Conservation (phyloP, 2,888 invertebrate genomes). For the Ecdyonurus torrentis region DNA sequence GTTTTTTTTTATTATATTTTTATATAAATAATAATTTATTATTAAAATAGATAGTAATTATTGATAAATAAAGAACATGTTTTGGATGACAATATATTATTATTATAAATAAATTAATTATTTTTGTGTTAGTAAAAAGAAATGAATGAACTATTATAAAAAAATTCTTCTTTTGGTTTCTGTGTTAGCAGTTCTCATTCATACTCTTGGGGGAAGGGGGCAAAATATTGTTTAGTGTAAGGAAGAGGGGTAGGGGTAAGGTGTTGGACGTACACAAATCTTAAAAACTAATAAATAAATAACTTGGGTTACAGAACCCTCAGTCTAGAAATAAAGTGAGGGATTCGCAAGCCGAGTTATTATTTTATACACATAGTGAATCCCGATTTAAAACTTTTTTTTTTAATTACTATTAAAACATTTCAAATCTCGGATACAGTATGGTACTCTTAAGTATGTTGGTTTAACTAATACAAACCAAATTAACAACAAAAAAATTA, state of each 20-base stretch:
- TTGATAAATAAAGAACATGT: not conserved
- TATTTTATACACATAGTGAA: not conserved
- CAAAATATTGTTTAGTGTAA: not conserved
- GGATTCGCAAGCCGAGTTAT: slow-evolving; percentile 1
- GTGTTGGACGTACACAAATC: not conserved
- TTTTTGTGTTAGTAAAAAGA: not conserved
- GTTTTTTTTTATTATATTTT: not conserved
- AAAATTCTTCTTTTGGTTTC: not conserved
- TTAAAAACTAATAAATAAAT: not conserved
- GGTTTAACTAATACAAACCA: no score
- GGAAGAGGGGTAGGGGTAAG: not conserved
- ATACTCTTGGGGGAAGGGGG: not conserved
- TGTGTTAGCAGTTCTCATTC: not conserved
- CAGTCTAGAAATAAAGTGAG: not conserved
- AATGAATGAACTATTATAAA: not conserved
- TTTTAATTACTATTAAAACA: no score
- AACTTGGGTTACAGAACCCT: not conserved
- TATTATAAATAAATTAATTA: not conserved
- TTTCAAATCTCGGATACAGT: no score
- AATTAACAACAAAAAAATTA: no score
- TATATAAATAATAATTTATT: not conserved
- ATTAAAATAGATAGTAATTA: slow-evolving; percentile 3
- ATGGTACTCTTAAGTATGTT: no score
- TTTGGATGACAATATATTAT: not conserved
- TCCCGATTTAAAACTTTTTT: no score